Evolutionary conservation across 2,888 invertebrate species (phyloP).

Genomic region (Arctia plantaginis): DNA sequence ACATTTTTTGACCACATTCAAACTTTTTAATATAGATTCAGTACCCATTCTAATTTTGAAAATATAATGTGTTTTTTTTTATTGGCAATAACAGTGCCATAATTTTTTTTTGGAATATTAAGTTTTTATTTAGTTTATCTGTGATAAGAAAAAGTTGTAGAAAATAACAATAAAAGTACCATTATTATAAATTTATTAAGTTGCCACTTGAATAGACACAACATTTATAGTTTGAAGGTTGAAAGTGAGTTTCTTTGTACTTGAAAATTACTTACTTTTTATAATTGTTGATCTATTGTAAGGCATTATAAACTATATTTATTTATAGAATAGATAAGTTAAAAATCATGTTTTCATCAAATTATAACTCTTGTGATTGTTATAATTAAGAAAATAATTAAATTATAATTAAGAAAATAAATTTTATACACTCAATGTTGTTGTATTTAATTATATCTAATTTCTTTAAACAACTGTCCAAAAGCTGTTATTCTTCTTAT

Average conservation of each 20-base stretch:
- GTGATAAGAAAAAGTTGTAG: no score
- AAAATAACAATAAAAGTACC: background rate
- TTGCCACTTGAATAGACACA: background rate
- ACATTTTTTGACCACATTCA: background rate
- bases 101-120: background rate
- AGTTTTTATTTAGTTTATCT: background rate
- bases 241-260: conserved; percentile 9
- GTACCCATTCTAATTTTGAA: background rate
- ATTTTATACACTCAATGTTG: background rate
- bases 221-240: conserved; percentile 7
- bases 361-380: background rate
- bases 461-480: background rate
- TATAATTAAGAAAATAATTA: background rate
- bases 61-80: background rate
- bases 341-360: background rate
- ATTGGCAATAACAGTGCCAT: background rate
- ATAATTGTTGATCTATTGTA: background rate
- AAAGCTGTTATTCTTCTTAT: background rate
- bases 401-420: background rate
- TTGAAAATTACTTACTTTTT: background rate
- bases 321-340: background rate
- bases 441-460: background rate
- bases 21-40: background rate
- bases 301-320: background rate
- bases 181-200: background rate